A percentile compares a stretch with the other conserved stretches of the same genome.
Evolutionary conservation across 1,140 invertebrate species (phyloP).

Genomic region (Meloidogyne chitwoodi): DNA sequence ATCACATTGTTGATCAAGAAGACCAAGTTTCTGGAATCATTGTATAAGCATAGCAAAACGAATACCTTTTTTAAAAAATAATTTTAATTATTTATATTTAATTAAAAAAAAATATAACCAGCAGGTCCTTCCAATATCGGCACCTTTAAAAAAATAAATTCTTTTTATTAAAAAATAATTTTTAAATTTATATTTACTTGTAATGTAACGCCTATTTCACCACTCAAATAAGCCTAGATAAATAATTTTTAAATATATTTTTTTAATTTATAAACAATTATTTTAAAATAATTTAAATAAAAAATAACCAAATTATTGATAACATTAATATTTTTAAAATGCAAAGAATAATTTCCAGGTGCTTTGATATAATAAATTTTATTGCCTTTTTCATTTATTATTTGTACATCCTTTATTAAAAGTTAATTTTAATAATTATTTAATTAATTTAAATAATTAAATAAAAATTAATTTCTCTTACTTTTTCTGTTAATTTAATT

Average conservation of each 20-base stretch:
- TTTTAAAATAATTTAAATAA: too few relatives aligned
- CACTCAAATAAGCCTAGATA: slow-evolving; percentile 51
- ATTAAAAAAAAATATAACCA: slow-evolving; percentile 27
- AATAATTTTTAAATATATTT: background rate
- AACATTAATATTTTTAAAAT: slow-evolving; percentile 56
- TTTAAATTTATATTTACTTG: slow-evolving; percentile 26
- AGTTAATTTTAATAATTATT: background rate
- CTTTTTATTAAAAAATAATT: background rate
- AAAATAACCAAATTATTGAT: slow-evolving; percentile 51
- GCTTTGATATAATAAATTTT: slow-evolving; percentile 55
- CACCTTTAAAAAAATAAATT: slow-evolving; percentile 24
- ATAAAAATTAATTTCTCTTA: background rate
- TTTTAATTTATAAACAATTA: background rate
- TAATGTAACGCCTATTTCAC: slow-evolving; percentile 57
- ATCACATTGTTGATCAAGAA: slow-evolving; percentile 57
- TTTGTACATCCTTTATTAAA: slow-evolving; percentile 42
- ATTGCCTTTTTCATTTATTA: slow-evolving; percentile 58
- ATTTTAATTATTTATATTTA: background rate
- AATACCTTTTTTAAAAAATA: slow-evolving; percentile 40
- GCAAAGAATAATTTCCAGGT: slow-evolving; percentile 55
- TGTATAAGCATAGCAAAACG: slow-evolving; percentile 58
- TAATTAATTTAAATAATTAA: too few relatives aligned
- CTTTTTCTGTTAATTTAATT: slow-evolving; percentile 56
- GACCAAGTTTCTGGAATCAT: slow-evolving; percentile 58
- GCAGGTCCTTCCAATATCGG: slow-evolving; percentile 54